These are phyloP conservation scores for Pelobates fuscus DNA, from an alignment of 2,113 vertebrate genomes.

Conservation along the genomic window DNA sequence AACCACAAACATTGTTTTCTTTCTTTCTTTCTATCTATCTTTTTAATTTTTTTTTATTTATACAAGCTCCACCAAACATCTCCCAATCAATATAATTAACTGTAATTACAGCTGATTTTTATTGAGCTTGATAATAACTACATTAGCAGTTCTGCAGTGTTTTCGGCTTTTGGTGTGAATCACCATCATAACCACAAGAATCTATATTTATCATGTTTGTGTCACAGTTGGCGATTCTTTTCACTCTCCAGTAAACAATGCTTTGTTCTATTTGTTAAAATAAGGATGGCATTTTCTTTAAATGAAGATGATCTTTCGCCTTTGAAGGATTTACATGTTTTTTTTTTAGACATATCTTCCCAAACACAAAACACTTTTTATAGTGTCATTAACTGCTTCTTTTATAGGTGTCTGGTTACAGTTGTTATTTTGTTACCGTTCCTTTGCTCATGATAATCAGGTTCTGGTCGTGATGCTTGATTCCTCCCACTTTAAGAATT, in stretches of 20 bases:
- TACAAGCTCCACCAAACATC: constrained; percentile 28
- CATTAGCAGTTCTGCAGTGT: constrained; percentile 45
- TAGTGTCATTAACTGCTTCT: too few species aligned
- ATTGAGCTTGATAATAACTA: constrained; percentile 46
- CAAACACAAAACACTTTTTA: too few species aligned
- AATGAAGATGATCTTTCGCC: too few species aligned
- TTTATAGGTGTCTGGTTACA: too few species aligned
- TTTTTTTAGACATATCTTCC: too few species aligned
- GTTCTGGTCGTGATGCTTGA: too few species aligned
- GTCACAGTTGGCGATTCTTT: neutral
- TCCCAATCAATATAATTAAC: constrained; percentile 48
- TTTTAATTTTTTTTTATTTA: constrained; percentile 16
- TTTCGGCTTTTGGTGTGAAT: constrained; percentile 24
- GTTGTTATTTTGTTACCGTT: too few species aligned
- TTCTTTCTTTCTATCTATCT: neutral
- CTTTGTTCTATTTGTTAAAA: neutral
- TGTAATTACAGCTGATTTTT: constrained; percentile 51
- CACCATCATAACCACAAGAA: constrained; percentile 42
- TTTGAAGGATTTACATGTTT: too few species aligned
- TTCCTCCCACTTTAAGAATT: too few species aligned
- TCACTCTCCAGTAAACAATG: neutral
- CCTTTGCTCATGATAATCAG: too few species aligned
- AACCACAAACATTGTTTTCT: constrained; percentile 34
- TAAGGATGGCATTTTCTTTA: too few species aligned
- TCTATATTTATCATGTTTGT: constrained; percentile 16